Conservation (phyloP, 2,888 invertebrate species). For the Patella caerulea region DNA sequence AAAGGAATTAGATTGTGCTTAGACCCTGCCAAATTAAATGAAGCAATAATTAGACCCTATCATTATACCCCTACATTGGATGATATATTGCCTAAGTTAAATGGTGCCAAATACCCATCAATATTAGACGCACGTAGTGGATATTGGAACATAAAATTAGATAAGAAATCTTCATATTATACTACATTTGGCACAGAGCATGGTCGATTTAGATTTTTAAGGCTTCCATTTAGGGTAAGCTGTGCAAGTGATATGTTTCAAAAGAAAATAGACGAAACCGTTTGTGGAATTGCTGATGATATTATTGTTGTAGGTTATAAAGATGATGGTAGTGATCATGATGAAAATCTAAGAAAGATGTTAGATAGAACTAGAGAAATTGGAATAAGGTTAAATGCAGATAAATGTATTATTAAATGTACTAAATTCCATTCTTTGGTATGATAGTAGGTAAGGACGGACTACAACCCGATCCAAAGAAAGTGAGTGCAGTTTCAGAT, state of each 20-base stretch:
- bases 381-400: not conserved
- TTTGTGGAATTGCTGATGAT: conserved; percentile 1
- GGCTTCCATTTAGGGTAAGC: not conserved
- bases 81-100: conserved; percentile 4
- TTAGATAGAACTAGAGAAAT: conserved; percentile 4
- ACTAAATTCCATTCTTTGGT: conserved; percentile 7
- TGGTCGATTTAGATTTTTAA: conserved; percentile 6
- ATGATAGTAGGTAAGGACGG: not conserved
- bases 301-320: conserved; percentile 2
- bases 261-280: conserved; percentile 1
- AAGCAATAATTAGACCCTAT: conserved; percentile 7
- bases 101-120: not conserved
- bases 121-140: conserved; percentile 5
- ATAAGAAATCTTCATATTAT: not conserved
- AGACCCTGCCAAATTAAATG: conserved; percentile 1
- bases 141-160: not conserved
- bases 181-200: conserved; percentile 8
- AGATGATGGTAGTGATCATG: conserved; percentile 7
- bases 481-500: not conserved
- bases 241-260: conserved; percentile 9
- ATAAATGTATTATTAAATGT: conserved; percentile 10
- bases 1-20: not conserved
- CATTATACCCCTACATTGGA: conserved; percentile 4
- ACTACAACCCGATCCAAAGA: not conserved
- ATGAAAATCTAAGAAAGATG: conserved; percentile 6